Evolutionary conservation across 2,797 vertebrate species (phyloP).

Genomic region (Arctocebus calabarensis): DNA sequence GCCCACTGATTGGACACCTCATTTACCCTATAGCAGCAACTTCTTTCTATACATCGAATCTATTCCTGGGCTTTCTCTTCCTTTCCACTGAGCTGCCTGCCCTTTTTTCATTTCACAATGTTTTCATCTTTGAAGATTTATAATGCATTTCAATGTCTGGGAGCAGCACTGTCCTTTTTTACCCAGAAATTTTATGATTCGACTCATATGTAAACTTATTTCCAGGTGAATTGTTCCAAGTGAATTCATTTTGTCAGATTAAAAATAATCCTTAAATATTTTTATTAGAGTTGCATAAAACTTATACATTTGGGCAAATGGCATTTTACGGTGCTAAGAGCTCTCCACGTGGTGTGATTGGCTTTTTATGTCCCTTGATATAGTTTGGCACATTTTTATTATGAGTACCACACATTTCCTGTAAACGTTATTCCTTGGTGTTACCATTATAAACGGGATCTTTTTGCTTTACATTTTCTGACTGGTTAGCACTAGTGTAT

Average conservation of each 20-base stretch:
- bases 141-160: background rate
- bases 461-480: background rate
- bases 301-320: background rate
- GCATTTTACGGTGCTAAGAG: background rate
- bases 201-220: background rate
- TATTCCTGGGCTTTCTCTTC: background rate
- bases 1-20: too few relatives aligned
- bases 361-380: background rate
- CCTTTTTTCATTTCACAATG: background rate
- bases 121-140: background rate
- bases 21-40: background rate
- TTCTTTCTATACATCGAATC: background rate
- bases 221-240: background rate
- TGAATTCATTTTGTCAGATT: background rate
- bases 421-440: too few relatives aligned
- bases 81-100: background rate
- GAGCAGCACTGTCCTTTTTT: background rate
- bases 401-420: background rate
- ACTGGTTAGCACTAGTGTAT: rapidly evolving
- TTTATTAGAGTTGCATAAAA: background rate
- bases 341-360: background rate
- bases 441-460: background rate
- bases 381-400: background rate
- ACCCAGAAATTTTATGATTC: background rate
- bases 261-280: background rate